Conservation (phyloP, 2,888 invertebrate genomes). For the Monopis laevigella region DNA sequence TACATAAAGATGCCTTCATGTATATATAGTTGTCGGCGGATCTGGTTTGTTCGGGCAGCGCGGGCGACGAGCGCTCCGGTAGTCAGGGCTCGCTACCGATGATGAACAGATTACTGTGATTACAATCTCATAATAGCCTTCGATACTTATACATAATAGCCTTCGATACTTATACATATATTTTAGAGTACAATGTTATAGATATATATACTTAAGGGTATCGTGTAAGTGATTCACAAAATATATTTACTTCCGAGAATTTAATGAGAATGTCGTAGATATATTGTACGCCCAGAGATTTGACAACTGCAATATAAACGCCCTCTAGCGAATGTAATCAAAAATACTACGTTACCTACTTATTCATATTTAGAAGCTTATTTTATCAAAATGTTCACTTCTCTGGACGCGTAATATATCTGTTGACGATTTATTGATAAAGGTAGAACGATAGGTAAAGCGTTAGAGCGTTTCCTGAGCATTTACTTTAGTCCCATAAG, state of each 20-base stretch:
- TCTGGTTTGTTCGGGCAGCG: too few relatives aligned
- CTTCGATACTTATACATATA: constrained; percentile 67
- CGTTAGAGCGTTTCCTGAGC: neutral
- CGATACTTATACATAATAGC: constrained; percentile 68
- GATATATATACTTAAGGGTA: constrained; percentile 61
- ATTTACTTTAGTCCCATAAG: too few relatives aligned
- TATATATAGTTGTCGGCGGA: constrained; percentile 33
- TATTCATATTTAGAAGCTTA: constrained; percentile 55
- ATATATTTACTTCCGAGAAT: constrained; percentile 62
- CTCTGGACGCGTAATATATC: constrained; percentile 34
- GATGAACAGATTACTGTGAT: constrained; percentile 54
- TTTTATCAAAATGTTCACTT: constrained; percentile 57
- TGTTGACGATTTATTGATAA: constrained; percentile 16
- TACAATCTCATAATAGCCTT: constrained; percentile 66
- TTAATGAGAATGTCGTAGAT: too few relatives aligned
- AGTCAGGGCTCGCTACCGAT: constrained; percentile 52
- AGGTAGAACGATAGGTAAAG: constrained; percentile 15
- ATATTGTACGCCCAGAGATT: too few relatives aligned
- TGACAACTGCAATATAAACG: too few relatives aligned
- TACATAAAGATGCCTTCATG: constrained; percentile 65
- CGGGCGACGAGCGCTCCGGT: too few relatives aligned
- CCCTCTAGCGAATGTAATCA: too few relatives aligned
- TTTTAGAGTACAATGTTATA: constrained; percentile 68
- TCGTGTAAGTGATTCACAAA: constrained; percentile 61
- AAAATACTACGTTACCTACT: too few relatives aligned